A percentile compares a stretch with the other conserved stretches of the same genome.
These are phyloP conservation scores for Dasysyrphus tricinctus DNA, from an alignment of 2,888 invertebrate genomes.

Conservation along the genomic window DNA sequence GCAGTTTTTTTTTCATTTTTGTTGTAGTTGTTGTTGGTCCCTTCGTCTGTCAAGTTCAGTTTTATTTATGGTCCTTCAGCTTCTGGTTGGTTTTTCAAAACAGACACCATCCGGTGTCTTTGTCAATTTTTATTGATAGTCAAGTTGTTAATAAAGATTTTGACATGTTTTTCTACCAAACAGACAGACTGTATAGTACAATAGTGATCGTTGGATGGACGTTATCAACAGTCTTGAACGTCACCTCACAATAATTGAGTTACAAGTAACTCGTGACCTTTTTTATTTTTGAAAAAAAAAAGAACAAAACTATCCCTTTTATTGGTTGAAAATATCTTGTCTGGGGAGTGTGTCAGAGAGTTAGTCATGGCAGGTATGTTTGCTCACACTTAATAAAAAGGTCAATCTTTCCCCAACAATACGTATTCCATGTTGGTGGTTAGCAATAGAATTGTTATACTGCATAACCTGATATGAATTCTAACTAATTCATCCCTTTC, in stretches of 20 bases:
- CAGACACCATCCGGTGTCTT: conserved; percentile 45
- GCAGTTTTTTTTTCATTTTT: conserved; percentile 19
- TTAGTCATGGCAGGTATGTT: conserved; percentile 4
- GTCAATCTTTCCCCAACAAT: not conserved
- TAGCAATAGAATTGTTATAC: conserved; percentile 13
- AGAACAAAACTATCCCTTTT: not conserved
- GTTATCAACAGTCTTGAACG: conserved; percentile 63
- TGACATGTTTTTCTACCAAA: conserved; percentile 54
- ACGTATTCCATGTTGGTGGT: conserved; percentile 22
- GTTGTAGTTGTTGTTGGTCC: not conserved
- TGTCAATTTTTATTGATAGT: conserved; percentile 69
- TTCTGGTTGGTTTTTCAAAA: conserved; percentile 56
- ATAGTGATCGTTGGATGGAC: conserved; percentile 42
- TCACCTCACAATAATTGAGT: conserved; percentile 71
- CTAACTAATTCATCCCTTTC: not conserved
- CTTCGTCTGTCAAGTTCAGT: conserved; percentile 23
- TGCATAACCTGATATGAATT: conserved; percentile 27
- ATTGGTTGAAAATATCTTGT: not conserved
- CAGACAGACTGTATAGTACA: not conserved
- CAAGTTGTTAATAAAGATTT: conserved; percentile 72
- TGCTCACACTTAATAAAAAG: conserved; percentile 18
- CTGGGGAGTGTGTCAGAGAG: not conserved
- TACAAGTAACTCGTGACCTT: conserved; percentile 71
- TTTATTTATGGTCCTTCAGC: conserved; percentile 71
- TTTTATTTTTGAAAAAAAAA: not conserved